phyloP scores from a whole-genome alignment of 1,140 invertebrate species.

The Hylaeus anthracinus region DNA sequence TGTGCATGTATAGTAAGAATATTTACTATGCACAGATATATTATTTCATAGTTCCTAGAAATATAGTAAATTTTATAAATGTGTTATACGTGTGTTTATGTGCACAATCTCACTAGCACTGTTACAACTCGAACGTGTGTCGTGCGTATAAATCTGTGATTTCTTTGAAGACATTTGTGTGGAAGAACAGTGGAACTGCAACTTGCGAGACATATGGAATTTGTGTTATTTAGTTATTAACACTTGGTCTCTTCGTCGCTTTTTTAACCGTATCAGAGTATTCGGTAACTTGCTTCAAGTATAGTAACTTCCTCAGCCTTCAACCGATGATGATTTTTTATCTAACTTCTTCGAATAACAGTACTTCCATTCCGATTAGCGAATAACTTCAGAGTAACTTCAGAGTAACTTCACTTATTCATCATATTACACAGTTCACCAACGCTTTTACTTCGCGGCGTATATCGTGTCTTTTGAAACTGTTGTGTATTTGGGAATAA shows the following conservation, averaged over 20 bases:
- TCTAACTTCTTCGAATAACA: constrained; percentile 70
- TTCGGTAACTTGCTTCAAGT: constrained; percentile 56
- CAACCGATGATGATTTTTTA: constrained; percentile 49
- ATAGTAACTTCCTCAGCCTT: constrained; percentile 55
- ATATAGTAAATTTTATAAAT: constrained; percentile 72
- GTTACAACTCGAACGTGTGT: constrained; percentile 54
- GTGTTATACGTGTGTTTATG: constrained; percentile 52
- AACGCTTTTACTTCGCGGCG: constrained; percentile 70
- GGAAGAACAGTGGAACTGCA: constrained; percentile 58
- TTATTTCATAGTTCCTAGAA: constrained; percentile 63
- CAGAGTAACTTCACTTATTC: constrained; percentile 72
- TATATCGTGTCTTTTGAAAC: constrained; percentile 60
- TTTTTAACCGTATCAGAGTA: constrained; percentile 63
- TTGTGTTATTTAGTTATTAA: constrained; percentile 54
- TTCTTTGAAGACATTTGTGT: constrained; percentile 36
- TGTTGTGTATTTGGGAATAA: constrained; percentile 71
- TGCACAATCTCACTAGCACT: constrained; percentile 72
- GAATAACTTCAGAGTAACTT: constrained; percentile 63
- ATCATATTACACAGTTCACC: constrained; percentile 75
- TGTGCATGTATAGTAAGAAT: constrained; percentile 52
- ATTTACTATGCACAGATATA: constrained; percentile 57
- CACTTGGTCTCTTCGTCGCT: constrained; percentile 73
- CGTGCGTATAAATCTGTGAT: constrained; percentile 57
- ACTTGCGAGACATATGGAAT: constrained; percentile 24
- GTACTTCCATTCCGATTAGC: constrained; percentile 71